phyloP scores from a whole-genome alignment of 2,888 invertebrate species.

The Ornithoptera priamus region DNA sequence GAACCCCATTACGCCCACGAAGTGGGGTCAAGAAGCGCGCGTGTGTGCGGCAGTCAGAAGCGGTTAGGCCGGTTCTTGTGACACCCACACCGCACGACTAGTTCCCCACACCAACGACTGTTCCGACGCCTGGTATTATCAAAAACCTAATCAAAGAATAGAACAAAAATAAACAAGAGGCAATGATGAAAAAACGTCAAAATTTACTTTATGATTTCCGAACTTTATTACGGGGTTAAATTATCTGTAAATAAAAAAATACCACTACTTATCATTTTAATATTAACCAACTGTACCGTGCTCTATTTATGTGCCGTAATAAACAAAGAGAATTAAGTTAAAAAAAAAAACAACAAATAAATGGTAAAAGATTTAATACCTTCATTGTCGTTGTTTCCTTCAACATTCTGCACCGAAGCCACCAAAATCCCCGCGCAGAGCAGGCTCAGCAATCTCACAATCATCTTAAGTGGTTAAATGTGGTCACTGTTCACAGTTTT shows the following conservation, averaged over 20 bases:
- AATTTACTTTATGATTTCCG: neutral
- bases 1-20: slow-evolving; percentile 37
- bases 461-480: slow-evolving; percentile 72
- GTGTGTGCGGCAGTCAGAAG: slow-evolving; percentile 40
- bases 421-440: slow-evolving; percentile 75
- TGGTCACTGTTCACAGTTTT: slow-evolving; percentile 70
- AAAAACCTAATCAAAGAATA: slow-evolving; percentile 32
- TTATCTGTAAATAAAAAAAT: neutral
- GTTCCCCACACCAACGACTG: slow-evolving; percentile 39
- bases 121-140: slow-evolving; percentile 33
- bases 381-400: slow-evolving; percentile 78
- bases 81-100: slow-evolving; percentile 61
- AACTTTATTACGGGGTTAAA: neutral
- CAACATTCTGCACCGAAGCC: slow-evolving; percentile 69
- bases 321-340: slow-evolving; percentile 22
- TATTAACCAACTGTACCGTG: neutral
- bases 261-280: neutral
- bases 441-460: slow-evolving; percentile 77
- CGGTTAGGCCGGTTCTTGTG: slow-evolving; percentile 62
- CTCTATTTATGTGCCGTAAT: slow-evolving; percentile 3
- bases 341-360: slow-evolving; percentile 39
- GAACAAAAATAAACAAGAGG: slow-evolving; percentile 28
- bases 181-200: neutral
- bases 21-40: slow-evolving; percentile 34
- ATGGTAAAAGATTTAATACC: slow-evolving; percentile 50